Evolutionary conservation across 1,140 invertebrate genomes (phyloP).

Genomic region (Vanessa tameamea): DNA sequence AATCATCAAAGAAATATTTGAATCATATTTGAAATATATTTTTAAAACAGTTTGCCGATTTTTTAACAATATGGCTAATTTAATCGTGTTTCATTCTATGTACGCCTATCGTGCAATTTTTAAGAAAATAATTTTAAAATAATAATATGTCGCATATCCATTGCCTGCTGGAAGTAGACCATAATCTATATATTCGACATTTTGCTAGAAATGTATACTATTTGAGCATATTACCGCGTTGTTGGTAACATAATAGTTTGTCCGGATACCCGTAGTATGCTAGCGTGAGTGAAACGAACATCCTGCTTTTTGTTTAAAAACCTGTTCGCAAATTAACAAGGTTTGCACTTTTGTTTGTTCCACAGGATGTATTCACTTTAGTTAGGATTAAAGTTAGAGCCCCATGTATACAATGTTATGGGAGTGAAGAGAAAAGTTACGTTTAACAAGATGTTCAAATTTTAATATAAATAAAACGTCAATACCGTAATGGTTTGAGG

Average conservation of each 20-base stretch:
- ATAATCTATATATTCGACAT: background rate
- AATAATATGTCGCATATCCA: background rate
- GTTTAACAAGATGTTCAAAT: too few species aligned
- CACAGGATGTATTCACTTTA: constrained; percentile 5
- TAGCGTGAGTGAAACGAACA: constrained; percentile 44
- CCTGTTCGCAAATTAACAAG: constrained; percentile 32
- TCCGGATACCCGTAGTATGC: constrained; percentile 36
- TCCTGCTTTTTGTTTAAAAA: constrained; percentile 60
- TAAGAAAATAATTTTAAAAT: background rate
- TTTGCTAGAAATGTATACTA: constrained; percentile 26
- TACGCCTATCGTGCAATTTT: background rate
- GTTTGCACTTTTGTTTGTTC: constrained; percentile 16
- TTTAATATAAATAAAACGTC: too few species aligned
- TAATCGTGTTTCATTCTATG: background rate
- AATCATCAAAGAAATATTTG: too few species aligned
- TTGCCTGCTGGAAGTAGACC: background rate
- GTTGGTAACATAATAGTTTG: constrained; percentile 34
- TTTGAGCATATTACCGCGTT: background rate
- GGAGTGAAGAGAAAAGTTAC: background rate
- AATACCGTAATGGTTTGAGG: too few species aligned
- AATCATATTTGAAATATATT: too few species aligned
- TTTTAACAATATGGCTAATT: background rate
- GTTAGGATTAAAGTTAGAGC: background rate
- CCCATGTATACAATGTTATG: background rate
- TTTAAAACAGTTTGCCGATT: too few species aligned